These are phyloP conservation scores for Echiichthys vipera DNA, from an alignment of 2,797 vertebrate genomes.

Conservation along the genomic window DNA sequence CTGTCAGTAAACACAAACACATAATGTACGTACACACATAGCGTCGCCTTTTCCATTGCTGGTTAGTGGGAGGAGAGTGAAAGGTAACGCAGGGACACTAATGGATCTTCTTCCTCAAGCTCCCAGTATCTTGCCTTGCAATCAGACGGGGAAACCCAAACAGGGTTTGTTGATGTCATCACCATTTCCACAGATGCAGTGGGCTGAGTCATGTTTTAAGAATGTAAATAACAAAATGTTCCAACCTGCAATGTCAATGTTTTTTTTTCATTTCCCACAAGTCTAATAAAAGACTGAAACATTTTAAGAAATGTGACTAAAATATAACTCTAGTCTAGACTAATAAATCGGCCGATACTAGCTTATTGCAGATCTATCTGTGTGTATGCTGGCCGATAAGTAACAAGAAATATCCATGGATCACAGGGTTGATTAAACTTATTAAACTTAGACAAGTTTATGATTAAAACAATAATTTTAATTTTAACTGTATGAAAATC, in stretches of 20 bases:
- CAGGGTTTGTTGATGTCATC: constrained; percentile 45
- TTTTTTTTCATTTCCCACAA: background rate
- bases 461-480: background rate
- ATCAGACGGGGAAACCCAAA: constrained; percentile 56
- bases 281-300: background rate
- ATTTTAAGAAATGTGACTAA: background rate
- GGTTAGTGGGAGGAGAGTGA: constrained; percentile 45
- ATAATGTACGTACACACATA: constrained; percentile 33
- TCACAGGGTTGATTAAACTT: background rate
- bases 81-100: constrained; percentile 46
- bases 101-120: constrained; percentile 48
- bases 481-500: background rate
- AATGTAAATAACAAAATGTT: constrained; percentile 45
- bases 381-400: no score
- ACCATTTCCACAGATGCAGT: constrained; percentile 21
- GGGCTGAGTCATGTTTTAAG: constrained; percentile 22
- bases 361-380: background rate
- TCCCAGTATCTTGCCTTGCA: constrained; percentile 30
- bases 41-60: constrained; percentile 54
- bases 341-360: background rate
- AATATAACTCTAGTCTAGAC: background rate
- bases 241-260: background rate
- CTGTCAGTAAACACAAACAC: constrained; percentile 45
- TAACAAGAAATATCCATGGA: background rate
- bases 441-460: background rate